These are phyloP conservation scores for Macquaria ambigua DNA, from an alignment of 2,113 vertebrate species.

Conservation along the genomic window DNA sequence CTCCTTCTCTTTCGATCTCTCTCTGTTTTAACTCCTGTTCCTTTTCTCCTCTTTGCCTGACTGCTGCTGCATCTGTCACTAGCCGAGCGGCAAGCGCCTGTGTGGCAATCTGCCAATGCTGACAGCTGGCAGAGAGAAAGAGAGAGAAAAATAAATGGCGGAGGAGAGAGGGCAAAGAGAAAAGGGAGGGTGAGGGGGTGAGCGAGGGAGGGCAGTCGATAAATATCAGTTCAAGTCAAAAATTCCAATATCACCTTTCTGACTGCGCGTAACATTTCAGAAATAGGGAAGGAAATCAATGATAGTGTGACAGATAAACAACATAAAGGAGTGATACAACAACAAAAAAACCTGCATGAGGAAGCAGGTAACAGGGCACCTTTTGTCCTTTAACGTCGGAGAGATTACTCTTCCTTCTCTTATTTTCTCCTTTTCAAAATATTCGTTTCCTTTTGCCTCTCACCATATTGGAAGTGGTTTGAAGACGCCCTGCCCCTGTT, in stretches of 20 bases:
- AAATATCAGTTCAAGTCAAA: conserved; percentile 66
- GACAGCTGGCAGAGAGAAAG: conserved; percentile 81
- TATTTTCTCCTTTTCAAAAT: conserved; percentile 1
- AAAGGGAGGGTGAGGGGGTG: neutral
- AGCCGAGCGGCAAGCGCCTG: conserved; percentile 60
- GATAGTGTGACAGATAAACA: conserved; percentile 36
- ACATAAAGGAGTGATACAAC: conserved; percentile 33
- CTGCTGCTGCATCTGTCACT: conserved; percentile 75
- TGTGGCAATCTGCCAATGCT: conserved; percentile 76
- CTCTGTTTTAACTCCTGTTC: conserved; percentile 52
- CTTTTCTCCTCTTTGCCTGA: conserved; percentile 58
- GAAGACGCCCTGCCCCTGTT: conserved; percentile 3
- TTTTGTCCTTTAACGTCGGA: conserved; percentile 39
- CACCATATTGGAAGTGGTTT: conserved; percentile 15
- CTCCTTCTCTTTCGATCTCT: conserved; percentile 7
- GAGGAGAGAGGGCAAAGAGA: conserved; percentile 49
- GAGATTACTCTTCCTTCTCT: conserved; percentile 24
- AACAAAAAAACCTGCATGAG: neutral
- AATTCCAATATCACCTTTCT: conserved; percentile 67
- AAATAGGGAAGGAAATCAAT: conserved; percentile 59
- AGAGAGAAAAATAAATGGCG: conserved; percentile 67
- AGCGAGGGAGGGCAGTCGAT: conserved; percentile 33
- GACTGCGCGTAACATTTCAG: conserved; percentile 34
- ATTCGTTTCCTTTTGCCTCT: conserved; percentile 9
- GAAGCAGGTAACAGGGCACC: neutral